Conservation (phyloP, 2,113 vertebrate species). For the Cephalophus harveyi region DNA sequence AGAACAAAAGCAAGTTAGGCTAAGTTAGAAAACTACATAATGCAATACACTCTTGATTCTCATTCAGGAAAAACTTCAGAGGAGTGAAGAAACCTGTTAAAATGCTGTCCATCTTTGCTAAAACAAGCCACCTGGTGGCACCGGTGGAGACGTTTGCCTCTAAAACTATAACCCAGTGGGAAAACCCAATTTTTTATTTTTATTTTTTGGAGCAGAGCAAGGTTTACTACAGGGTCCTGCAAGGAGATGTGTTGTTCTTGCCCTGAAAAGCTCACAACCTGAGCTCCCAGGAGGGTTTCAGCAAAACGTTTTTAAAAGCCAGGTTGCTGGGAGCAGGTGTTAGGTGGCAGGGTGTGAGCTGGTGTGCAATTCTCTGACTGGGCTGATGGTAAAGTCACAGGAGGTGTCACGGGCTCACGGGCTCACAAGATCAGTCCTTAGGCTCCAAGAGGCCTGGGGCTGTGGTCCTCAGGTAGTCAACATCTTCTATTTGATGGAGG, state of each 20-base stretch:
- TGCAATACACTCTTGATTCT: background rate
- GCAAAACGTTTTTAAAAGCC: background rate
- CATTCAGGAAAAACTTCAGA: background rate
- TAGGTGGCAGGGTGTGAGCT: background rate
- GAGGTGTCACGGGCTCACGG: background rate
- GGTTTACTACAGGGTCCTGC: background rate
- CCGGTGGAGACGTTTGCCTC: background rate
- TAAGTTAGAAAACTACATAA: background rate
- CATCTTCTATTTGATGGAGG: background rate
- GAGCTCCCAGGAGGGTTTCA: background rate
- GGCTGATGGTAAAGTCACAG: background rate
- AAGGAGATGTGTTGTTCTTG: background rate
- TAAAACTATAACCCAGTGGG: background rate
- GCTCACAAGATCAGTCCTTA: background rate
- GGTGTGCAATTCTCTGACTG: background rate
- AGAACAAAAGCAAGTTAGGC: background rate
- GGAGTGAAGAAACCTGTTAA: background rate
- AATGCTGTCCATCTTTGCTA: background rate
- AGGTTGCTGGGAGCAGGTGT: background rate
- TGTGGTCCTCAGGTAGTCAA: background rate
- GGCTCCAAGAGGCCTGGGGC: background rate
- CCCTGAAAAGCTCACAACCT: background rate
- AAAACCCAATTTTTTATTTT: background rate
- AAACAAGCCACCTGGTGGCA: background rate
- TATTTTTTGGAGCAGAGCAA: background rate